phyloP scores from a whole-genome alignment of 2,888 invertebrate genomes.

The Coronaproctus castanopsis region DNA sequence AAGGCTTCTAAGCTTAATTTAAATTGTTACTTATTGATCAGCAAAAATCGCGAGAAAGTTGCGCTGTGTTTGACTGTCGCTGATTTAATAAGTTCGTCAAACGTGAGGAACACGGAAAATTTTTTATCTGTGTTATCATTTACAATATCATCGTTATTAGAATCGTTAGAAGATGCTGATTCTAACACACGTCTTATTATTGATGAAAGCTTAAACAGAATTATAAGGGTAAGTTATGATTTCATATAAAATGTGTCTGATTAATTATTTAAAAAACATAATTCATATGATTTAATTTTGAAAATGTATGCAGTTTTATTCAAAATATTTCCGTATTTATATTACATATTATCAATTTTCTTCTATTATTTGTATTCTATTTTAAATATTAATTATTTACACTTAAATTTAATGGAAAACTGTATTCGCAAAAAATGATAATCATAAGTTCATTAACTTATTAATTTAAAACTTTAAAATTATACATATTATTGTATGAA shows the following conservation, averaged over 20 bases:
- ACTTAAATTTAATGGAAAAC: too few species aligned
- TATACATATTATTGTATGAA: too few species aligned
- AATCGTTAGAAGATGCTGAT: constrained; percentile 53
- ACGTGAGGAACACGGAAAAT: constrained; percentile 30
- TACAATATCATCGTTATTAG: constrained; percentile 47
- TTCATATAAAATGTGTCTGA: neutral
- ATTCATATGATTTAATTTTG: neutral
- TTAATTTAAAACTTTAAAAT: too few species aligned
- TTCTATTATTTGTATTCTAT: neutral
- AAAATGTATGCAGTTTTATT: neutral
- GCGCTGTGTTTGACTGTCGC: constrained; percentile 47
- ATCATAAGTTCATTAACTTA: too few species aligned
- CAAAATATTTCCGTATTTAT: neutral
- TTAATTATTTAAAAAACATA: neutral
- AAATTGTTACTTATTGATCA: neutral
- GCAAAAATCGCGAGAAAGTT: constrained; percentile 43
- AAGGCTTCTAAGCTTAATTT: too few species aligned
- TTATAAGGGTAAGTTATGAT: constrained; percentile 39
- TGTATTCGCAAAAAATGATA: too few species aligned
- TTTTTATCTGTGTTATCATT: constrained; percentile 26
- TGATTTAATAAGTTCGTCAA: constrained; percentile 45
- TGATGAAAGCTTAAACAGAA: constrained; percentile 59
- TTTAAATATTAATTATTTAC: too few species aligned
- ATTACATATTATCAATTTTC: neutral
- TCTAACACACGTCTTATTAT: constrained; percentile 58